Base-by-base conservation (phyloP, 2,888 invertebrate genomes). In the Pilophorus perplexus region DNA sequence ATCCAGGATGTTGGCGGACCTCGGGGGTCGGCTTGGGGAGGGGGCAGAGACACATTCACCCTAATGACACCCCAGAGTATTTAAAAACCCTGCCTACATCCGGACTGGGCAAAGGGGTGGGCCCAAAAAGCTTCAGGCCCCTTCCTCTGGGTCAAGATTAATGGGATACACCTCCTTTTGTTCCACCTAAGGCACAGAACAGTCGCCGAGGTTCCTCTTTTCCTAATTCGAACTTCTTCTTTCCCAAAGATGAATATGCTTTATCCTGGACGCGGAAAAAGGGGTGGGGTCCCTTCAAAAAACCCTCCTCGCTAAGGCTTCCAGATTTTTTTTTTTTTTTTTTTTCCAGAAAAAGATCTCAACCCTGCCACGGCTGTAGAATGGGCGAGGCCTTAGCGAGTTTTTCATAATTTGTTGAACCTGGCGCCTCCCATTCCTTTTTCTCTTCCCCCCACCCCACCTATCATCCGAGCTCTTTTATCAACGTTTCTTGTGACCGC, bases 391-490 rank as follows among this genome's bases (percentile, higher is more conserved):
- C n/a, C 27, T 18, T 20, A 27, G 33, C 33, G 20, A 10, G 44
- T 62, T 62, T 62, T 62, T 62, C 62, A 62, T 62, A 62, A 62
- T 62, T 62, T 62, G 62, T 62, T 62, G 46, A 62, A 62, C 62
- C 66, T 64, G 65, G 62, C 50, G 55, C 59, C 66, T 50, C 65
- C 54, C 60, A 44, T 57, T 57, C 60, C 65, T 62, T 64, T 54
- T 68, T 70, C 69, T 71, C 72, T 62, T 27, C 48, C 64, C 57
- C 28, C 52, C 50, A 3, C 23, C n/a, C 28, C 48, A 52, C 48
- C 52, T n/a, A 33, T 16, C 67, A 38, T 42, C 59, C 8, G 14
- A 42, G 64, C 62, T 62, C 62, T 62, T 62, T 62, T 40, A 46
- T 46, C 62, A 27, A 46, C 62, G 48, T 62, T 62, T 62, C 46